Conservation (phyloP, 92 coral and sea anemone species). For the Actinostola sp. region DNA sequence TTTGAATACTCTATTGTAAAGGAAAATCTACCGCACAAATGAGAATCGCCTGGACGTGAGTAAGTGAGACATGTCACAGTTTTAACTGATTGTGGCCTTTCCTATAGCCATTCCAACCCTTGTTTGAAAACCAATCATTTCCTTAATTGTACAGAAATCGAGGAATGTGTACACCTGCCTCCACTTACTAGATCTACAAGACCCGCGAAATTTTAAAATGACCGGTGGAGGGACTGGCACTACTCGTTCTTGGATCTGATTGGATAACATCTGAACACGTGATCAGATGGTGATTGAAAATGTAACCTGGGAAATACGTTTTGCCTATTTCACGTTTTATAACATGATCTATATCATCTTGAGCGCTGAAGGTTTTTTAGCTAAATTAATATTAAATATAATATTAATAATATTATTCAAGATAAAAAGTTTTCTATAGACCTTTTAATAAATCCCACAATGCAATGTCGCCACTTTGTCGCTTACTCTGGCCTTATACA, state of each 20-base stretch:
- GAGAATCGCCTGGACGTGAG: background rate
- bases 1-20: background rate
- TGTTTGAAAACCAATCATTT: background rate
- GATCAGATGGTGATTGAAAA: background rate
- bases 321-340: too few relatives aligned
- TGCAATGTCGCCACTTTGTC: too few relatives aligned
- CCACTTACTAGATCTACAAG: too few relatives aligned
- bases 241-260: background rate
- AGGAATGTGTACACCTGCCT: slow-evolving; percentile 15
- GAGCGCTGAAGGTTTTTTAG: too few relatives aligned
- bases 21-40: background rate
- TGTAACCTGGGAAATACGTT: too few relatives aligned
- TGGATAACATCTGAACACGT: background rate
- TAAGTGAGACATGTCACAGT: background rate
- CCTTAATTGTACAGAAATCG: background rate
- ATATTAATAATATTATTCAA: too few relatives aligned
- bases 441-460: too few relatives aligned
- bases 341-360: too few relatives aligned
- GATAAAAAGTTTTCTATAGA: too few relatives aligned
- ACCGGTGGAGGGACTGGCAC: too few relatives aligned
- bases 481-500: too few relatives aligned
- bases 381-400: too few relatives aligned
- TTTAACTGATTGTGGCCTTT: background rate
- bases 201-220: slow-evolving; percentile 20
- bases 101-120: background rate